Evolutionary conservation across 2,113 vertebrate genomes (phyloP).

Genomic region (Ovis canadensis): DNA sequence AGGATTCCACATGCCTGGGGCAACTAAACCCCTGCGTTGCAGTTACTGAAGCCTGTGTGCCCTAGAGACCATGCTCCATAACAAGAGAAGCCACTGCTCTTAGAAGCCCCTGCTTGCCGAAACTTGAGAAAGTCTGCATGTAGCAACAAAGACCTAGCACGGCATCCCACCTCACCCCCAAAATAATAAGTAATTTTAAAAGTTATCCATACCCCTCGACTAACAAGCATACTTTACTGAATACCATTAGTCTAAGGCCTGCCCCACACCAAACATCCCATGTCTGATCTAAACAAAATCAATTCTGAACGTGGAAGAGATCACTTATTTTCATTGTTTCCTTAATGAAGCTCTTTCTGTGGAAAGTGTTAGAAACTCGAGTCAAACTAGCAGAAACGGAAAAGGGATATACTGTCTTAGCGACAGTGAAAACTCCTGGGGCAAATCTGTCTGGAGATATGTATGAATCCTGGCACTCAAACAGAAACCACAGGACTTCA

Average conservation of each 20-base stretch:
- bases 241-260: neutral
- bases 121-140: neutral
- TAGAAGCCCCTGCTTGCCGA: neutral
- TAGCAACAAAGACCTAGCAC: neutral
- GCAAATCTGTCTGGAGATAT: neutral
- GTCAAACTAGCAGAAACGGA: neutral
- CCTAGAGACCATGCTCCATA: neutral
- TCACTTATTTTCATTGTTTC: neutral
- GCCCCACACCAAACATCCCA: neutral
- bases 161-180: neutral
- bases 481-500: neutral
- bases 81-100: neutral
- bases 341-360: neutral
- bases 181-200: neutral
- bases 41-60: neutral
- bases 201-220: neutral
- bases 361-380: neutral
- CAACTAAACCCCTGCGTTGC: neutral
- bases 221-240: neutral
- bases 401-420: neutral
- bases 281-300: neutral
- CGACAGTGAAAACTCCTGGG: neutral
- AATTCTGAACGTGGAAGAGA: neutral
- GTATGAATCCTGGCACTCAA: neutral
- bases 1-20: neutral